Percentiles rank a stretch among this genome's conserved stretches.
These are phyloP conservation scores for Phoxinus phoxinus DNA, from an alignment of 2,113 vertebrate genomes.

Conservation along the genomic window DNA sequence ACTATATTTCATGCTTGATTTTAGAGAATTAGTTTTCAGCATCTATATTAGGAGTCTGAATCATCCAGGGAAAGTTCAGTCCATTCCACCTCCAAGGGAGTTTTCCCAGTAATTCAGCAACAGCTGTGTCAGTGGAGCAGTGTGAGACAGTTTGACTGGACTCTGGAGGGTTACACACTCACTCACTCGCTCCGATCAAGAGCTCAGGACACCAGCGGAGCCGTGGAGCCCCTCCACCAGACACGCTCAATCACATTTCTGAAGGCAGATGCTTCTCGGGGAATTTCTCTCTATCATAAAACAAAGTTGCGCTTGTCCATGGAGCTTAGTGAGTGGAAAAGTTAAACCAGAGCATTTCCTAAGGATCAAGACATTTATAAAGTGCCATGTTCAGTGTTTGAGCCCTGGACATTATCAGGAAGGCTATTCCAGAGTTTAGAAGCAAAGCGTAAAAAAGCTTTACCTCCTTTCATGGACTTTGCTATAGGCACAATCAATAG, in stretches of 20 bases:
- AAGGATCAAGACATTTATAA: not conserved
- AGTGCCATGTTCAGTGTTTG: not conserved
- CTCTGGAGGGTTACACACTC: conserved; percentile 51
- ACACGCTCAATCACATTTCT: not conserved
- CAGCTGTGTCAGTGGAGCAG: conserved; percentile 60
- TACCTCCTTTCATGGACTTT: no score
- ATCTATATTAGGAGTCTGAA: not conserved
- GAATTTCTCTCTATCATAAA: conserved; percentile 7
- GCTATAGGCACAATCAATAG: not conserved
- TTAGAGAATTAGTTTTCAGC: not conserved
- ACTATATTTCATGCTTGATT: not conserved
- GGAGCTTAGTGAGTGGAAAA: conserved; percentile 14
- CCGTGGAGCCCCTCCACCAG: not conserved
- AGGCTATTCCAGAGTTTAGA: not conserved
- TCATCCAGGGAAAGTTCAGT: not conserved
- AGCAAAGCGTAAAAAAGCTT: no score
- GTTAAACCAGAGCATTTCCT: not conserved
- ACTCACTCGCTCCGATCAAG: conserved; percentile 39
- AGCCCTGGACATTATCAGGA: not conserved
- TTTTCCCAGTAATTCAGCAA: conserved; percentile 49
- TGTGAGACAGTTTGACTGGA: conserved; percentile 59
- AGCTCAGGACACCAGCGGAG: not conserved
- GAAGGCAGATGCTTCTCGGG: not conserved
- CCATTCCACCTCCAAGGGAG: conserved; percentile 36
- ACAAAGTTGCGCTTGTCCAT: not conserved